Conservation (phyloP, 2,113 vertebrate species). For the Corvus hawaiiensis region DNA sequence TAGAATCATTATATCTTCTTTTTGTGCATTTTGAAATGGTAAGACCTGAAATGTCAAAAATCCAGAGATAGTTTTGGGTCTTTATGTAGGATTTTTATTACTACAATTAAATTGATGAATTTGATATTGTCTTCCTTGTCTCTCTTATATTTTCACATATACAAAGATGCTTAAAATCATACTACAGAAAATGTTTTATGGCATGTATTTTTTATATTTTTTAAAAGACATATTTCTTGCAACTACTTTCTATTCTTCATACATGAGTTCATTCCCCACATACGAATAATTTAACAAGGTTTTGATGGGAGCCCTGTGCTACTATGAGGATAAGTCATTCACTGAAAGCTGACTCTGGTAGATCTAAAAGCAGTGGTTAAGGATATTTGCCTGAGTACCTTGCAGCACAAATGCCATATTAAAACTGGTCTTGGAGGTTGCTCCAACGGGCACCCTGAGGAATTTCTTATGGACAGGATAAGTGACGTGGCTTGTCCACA, state of each 20-base stretch:
- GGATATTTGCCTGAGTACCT: not conserved
- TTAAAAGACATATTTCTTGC: not conserved
- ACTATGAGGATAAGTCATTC: not conserved
- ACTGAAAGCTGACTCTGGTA: not conserved
- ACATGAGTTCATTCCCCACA: not conserved
- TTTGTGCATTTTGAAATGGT: not conserved
- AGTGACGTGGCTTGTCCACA: not conserved
- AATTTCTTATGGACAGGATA: not conserved
- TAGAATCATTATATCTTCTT: not conserved
- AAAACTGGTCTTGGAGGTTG: not conserved
- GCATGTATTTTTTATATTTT: not conserved
- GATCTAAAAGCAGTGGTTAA: not conserved
- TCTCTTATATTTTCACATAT: not conserved
- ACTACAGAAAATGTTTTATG: not conserved
- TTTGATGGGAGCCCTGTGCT: not conserved
- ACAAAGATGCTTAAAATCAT: not conserved
- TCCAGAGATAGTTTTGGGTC: rapidly evolving
- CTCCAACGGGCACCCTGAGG: not conserved
- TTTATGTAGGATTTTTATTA: not conserved
- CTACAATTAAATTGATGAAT: not conserved
- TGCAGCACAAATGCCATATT: not conserved
- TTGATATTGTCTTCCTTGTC: not conserved
- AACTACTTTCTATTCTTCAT: not conserved
- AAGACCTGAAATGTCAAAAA: not conserved
- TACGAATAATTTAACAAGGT: rapidly evolving